Conservation (phyloP, 2,888 invertebrate genomes). For the Lasioglossum morio region DNA sequence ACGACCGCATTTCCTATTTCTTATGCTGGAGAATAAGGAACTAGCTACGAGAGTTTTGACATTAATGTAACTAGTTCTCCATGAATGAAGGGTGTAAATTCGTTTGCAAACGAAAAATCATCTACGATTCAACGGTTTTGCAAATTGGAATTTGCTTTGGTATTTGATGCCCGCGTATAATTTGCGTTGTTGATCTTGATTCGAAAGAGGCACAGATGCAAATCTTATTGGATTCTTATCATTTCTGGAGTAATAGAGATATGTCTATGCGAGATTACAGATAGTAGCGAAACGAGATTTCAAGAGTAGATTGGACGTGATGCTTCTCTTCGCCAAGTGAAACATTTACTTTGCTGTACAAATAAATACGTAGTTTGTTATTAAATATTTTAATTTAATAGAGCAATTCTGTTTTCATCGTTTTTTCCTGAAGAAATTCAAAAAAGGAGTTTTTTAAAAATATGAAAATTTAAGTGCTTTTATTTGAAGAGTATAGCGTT, state of each 20-base stretch:
- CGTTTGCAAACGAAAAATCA: background rate
- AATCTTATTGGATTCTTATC: background rate
- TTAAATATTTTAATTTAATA: no score
- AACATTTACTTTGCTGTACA: background rate
- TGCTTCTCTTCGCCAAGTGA: no score
- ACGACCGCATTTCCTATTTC: slow-evolving; percentile 38
- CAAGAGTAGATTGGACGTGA: background rate
- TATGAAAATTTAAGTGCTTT: no score
- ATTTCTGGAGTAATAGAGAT: slow-evolving; percentile 4
- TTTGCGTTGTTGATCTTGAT: background rate
- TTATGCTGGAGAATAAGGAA: slow-evolving; percentile 19
- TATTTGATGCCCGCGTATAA: slow-evolving; percentile 3
- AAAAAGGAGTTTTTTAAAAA: no score
- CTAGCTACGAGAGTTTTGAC: background rate
- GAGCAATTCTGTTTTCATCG: no score
- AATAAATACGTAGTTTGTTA: background rate
- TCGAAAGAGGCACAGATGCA: background rate
- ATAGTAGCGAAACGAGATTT: slow-evolving; percentile 8
- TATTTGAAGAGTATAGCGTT: no score
- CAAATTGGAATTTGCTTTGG: background rate
- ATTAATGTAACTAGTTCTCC: slow-evolving; percentile 1
- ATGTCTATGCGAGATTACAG: background rate
- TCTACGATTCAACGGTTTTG: background rate
- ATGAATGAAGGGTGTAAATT: background rate
- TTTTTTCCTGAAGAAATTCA: no score